Evolutionary conservation across 2,113 vertebrate genomes (phyloP).

Genomic region (Tretioscincus oriximinensis): DNA sequence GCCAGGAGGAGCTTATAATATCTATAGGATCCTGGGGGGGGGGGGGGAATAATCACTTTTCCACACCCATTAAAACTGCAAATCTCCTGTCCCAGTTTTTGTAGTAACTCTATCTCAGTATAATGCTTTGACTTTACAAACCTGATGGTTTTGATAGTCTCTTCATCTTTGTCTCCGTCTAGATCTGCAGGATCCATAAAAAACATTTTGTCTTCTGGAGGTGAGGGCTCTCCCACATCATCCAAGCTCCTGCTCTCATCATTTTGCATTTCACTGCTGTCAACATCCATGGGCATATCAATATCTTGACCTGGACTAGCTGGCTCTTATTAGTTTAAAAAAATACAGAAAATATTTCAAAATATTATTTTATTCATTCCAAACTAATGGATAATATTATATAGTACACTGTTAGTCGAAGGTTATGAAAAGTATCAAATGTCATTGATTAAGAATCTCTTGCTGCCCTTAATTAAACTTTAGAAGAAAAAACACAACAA

Average conservation of each 20-base stretch:
- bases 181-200: conserved; percentile 88
- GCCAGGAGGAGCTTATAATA: too few species aligned
- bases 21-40: too few species aligned
- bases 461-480: neutral
- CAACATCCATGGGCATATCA: conserved; percentile 95
- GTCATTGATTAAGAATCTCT: neutral
- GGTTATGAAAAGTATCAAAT: conserved; percentile 16
- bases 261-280: conserved; percentile 85
- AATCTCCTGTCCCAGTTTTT: too few species aligned
- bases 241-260: conserved; percentile 85
- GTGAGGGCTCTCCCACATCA: conserved; percentile 88
- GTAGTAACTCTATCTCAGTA: neutral
- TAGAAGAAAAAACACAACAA: conserved; percentile 25
- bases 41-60: too few species aligned
- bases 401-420: conserved; percentile 11
- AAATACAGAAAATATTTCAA: conserved; percentile 1
- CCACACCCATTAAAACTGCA: too few species aligned
- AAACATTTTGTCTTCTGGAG: conserved; percentile 95
- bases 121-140: conserved; percentile 50
- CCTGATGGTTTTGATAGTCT: conserved; percentile 92
- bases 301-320: conserved; percentile 88
- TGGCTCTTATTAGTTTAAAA: conserved; percentile 76
- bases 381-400: neutral
- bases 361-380: neutral
- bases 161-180: conserved; percentile 91